Percentiles rank a stretch among this genome's conserved stretches.
phyloP scores from a whole-genome alignment of 2,888 invertebrate species.

The Drosophila maculinotata region DNA sequence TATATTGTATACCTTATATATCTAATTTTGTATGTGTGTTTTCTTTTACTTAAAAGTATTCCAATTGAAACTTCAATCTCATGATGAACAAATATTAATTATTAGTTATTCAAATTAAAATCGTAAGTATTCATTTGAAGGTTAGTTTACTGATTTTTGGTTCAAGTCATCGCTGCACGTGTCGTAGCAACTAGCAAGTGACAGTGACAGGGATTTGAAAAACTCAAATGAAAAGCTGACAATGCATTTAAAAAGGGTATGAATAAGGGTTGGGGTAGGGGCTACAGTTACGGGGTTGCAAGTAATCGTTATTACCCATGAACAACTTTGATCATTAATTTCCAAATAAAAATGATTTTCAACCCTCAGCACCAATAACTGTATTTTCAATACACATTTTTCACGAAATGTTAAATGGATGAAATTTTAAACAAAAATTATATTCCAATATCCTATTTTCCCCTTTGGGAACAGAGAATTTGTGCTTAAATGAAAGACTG shows the following conservation, averaged over 20 bases:
- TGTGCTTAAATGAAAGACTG: too few relatives aligned
- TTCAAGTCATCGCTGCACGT: constrained; percentile 20
- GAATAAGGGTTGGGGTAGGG: too few relatives aligned
- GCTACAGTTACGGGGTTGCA: constrained; percentile 1
- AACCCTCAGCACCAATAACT: constrained; percentile 2
- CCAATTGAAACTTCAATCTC: too few relatives aligned
- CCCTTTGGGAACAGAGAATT: too few relatives aligned
- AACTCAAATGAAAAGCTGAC: neutral
- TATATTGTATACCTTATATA: constrained; percentile 4
- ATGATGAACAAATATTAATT: neutral
- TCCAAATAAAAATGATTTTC: neutral
- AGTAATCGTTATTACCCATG: neutral
- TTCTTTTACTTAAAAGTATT: neutral
- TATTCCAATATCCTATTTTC: too few relatives aligned
- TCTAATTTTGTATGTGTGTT: too few relatives aligned
- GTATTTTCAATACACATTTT: neutral
- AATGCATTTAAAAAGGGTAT: neutral
- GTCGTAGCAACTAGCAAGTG: constrained; percentile 11
- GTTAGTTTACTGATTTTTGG: neutral
- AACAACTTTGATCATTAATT: neutral
- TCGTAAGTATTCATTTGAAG: neutral
- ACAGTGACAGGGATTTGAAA: neutral
- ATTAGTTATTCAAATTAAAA: neutral
- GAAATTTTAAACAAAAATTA: too few relatives aligned
- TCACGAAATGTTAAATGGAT: neutral